A percentile compares a stretch with the other conserved stretches of the same genome.
Conservation (phyloP, 2,113 vertebrate species). For the Pteronura brasiliensis region DNA sequence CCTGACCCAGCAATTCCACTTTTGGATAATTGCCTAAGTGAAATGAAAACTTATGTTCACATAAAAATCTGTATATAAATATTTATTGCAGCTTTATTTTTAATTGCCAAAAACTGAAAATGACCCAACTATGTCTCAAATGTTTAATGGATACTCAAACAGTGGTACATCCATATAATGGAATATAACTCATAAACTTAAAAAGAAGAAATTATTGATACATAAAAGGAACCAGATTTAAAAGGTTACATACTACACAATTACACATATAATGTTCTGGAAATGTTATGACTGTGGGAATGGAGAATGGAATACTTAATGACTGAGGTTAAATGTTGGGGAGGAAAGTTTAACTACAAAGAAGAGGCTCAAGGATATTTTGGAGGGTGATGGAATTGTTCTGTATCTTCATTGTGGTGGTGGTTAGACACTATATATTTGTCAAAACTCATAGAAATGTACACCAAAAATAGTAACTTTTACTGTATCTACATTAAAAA, state of each 20-base stretch:
- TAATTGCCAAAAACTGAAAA: neutral
- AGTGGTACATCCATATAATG: neutral
- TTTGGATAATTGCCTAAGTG: neutral
- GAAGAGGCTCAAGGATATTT: neutral
- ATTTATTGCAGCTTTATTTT: neutral
- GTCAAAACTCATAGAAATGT: neutral
- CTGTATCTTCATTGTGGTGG: neutral
- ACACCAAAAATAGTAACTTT: neutral
- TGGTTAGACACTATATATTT: neutral
- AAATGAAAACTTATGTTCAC: neutral
- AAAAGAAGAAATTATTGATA: neutral
- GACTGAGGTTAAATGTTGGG: neutral
- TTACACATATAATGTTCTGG: neutral
- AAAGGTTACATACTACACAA: neutral
- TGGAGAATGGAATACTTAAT: neutral
- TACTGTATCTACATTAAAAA: neutral
- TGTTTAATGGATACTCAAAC: neutral
- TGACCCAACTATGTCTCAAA: neutral
- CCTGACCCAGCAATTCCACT: neutral
- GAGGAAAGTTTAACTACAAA: neutral
- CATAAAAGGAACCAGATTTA: neutral
- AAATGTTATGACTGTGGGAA: neutral
- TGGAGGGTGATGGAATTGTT: neutral
- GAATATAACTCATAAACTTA: neutral
- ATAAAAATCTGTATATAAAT: neutral